Percentiles rank a stretch among this genome's conserved stretches.
These are phyloP conservation scores for Felis chaus DNA, from an alignment of 2,113 vertebrate species.

Conservation along the genomic window DNA sequence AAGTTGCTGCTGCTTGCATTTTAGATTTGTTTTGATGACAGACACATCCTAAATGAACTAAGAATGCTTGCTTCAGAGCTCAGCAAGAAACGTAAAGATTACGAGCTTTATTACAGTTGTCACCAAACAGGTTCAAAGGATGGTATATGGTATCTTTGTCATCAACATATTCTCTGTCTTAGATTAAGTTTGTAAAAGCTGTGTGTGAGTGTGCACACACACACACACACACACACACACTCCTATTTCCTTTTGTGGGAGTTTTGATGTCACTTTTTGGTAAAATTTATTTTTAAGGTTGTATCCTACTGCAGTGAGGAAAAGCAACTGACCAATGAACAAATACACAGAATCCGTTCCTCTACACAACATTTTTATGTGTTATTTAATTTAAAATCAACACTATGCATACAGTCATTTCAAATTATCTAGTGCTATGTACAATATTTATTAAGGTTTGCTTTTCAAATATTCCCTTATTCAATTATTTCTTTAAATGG, in stretches of 20 bases:
- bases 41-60: slow-evolving; percentile 55
- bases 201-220: background rate
- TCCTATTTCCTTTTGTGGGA: background rate
- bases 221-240: too few relatives aligned
- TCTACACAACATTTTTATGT: background rate
- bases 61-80: slow-evolving; percentile 49
- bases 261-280: background rate
- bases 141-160: background rate
- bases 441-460: background rate
- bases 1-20: slow-evolving; percentile 82
- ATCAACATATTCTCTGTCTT: background rate
- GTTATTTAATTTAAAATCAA: background rate
- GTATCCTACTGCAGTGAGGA: slow-evolving; percentile 7
- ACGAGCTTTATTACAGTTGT: background rate
- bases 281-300: slow-evolving; percentile 46
- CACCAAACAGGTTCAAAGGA: slow-evolving; percentile 18
- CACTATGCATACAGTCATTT: background rate
- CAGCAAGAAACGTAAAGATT: slow-evolving; percentile 30
- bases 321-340: background rate
- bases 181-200: background rate
- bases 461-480: background rate
- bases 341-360: background rate
- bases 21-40: slow-evolving; percentile 76
- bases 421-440: background rate
- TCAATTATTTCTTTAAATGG: background rate